Percentiles rank a stretch among this genome's conserved stretches.
These are phyloP conservation scores for Strix uralensis DNA, from an alignment of 2,113 vertebrate species.

Conservation along the genomic window DNA sequence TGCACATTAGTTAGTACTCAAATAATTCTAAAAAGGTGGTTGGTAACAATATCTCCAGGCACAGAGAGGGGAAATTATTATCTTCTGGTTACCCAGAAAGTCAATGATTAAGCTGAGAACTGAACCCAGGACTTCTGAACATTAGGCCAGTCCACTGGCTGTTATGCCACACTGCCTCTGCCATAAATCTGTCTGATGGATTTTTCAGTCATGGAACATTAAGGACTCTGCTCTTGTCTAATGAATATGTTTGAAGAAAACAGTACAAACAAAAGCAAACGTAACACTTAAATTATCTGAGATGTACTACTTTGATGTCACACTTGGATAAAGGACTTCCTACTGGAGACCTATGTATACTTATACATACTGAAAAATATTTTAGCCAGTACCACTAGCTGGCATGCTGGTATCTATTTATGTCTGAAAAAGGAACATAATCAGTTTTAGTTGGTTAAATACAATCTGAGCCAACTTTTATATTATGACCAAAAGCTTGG, in stretches of 20 bases:
- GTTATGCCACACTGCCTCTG: slow-evolving; percentile 35
- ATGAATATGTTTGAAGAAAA: slow-evolving; percentile 60
- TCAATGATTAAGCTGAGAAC: slow-evolving; percentile 57
- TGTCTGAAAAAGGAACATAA: slow-evolving; percentile 77
- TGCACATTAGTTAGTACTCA: not conserved
- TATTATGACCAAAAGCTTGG: slow-evolving; percentile 82
- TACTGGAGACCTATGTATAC: slow-evolving; percentile 25
- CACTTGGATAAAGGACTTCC: slow-evolving; percentile 39
- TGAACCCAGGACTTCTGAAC: slow-evolving; percentile 15
- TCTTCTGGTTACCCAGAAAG: slow-evolving; percentile 26
- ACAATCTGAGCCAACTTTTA: slow-evolving; percentile 79
- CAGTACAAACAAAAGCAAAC: slow-evolving; percentile 57
- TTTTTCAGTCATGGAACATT: slow-evolving; percentile 65
- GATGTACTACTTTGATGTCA: slow-evolving; percentile 10
- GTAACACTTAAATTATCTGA: slow-evolving; percentile 40
- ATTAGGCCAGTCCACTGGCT: slow-evolving; percentile 40
- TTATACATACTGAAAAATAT: slow-evolving; percentile 42
- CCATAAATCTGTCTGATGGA: slow-evolving; percentile 57
- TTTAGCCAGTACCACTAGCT: slow-evolving; percentile 78
- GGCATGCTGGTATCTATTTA: slow-evolving; percentile 67
- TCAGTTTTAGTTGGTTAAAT: slow-evolving; percentile 82
- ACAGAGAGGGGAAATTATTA: slow-evolving; percentile 5
- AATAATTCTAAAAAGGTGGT: not conserved
- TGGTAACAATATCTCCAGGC: not conserved
- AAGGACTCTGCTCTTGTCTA: slow-evolving; percentile 44